Evolutionary conservation across 2,888 invertebrate species (phyloP).

Genomic region (Caenorhabditis parvicauda): DNA sequence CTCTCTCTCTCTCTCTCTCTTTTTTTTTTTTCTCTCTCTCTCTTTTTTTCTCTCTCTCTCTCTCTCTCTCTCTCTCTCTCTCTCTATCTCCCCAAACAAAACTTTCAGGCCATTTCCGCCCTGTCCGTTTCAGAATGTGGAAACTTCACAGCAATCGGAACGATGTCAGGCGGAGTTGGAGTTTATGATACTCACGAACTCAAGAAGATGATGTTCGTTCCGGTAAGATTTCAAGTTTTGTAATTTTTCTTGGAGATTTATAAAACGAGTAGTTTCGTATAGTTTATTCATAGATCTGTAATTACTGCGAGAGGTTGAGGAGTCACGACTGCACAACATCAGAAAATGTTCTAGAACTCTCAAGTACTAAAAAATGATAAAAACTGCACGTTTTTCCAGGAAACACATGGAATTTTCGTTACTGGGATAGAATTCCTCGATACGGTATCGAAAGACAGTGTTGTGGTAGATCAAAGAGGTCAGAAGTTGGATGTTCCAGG

Average conservation of each 20-base stretch:
- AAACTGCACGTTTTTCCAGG: slow-evolving; percentile 1
- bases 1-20: no score
- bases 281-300: no score
- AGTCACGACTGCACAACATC: no score
- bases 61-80: no score
- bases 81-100: no score
- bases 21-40: no score
- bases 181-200: slow-evolving; percentile 40
- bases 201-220: slow-evolving; percentile 21
- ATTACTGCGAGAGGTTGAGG: no score
- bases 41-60: no score
- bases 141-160: slow-evolving; percentile 76
- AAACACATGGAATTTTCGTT: slow-evolving; percentile 85
- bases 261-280: no score
- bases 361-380: no score
- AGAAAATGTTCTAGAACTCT: no score
- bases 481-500: slow-evolving; percentile 29
- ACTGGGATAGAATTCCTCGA: slow-evolving; percentile 87
- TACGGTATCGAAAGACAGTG: slow-evolving; percentile 9
- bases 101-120: slow-evolving; percentile 54
- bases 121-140: slow-evolving; percentile 75
- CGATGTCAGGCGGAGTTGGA: slow-evolving; percentile 63
- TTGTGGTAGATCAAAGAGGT: background rate
- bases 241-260: background rate
- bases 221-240: background rate